Percentiles rank a stretch among this genome's conserved stretches.
Conservation (phyloP, 2,113 vertebrate species). For the Nematolebias whitei region DNA sequence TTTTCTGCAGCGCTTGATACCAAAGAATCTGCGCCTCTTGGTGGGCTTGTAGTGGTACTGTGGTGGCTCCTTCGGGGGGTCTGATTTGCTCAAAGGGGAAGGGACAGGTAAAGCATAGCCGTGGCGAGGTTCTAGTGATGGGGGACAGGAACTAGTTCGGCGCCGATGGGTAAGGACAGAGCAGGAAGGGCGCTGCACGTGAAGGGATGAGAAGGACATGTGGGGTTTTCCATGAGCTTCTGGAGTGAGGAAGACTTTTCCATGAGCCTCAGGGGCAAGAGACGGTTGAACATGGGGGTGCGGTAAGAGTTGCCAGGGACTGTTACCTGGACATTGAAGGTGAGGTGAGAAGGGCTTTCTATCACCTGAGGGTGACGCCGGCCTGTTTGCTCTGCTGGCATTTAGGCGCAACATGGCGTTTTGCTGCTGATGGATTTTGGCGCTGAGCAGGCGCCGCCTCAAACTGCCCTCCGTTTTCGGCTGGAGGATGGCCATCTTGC, state of each 20-base stretch:
- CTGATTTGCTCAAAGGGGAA: neutral
- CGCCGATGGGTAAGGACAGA: slow-evolving; percentile 36
- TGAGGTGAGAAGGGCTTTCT: slow-evolving; percentile 38
- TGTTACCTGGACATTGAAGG: slow-evolving; percentile 36
- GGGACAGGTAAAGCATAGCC: slow-evolving; percentile 26
- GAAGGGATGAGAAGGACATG: neutral
- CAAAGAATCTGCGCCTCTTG: slow-evolving; percentile 28
- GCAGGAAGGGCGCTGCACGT: slow-evolving; percentile 20
- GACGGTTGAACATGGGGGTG: slow-evolving; percentile 24
- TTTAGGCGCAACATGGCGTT: slow-evolving; percentile 51
- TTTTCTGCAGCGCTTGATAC: slow-evolving; percentile 10
- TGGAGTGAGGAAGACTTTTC: slow-evolving; percentile 32
- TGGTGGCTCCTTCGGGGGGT: slow-evolving; percentile 21
- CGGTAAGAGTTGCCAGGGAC: slow-evolving; percentile 38
- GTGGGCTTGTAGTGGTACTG: slow-evolving; percentile 57
- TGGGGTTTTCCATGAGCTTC: slow-evolving; percentile 33
- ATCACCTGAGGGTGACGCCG: neutral
- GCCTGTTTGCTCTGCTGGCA: neutral
- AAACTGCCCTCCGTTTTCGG: slow-evolving; percentile 75
- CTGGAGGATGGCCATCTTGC: slow-evolving; percentile 62
- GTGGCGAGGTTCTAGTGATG: slow-evolving; percentile 30
- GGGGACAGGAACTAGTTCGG: slow-evolving; percentile 47
- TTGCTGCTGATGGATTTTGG: slow-evolving; percentile 76
- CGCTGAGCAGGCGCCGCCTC: slow-evolving; percentile 73
- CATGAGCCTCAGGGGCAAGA: slow-evolving; percentile 23